Base-by-base conservation (phyloP, 2,113 vertebrate genomes). In the Trinectes maculatus region DNA sequence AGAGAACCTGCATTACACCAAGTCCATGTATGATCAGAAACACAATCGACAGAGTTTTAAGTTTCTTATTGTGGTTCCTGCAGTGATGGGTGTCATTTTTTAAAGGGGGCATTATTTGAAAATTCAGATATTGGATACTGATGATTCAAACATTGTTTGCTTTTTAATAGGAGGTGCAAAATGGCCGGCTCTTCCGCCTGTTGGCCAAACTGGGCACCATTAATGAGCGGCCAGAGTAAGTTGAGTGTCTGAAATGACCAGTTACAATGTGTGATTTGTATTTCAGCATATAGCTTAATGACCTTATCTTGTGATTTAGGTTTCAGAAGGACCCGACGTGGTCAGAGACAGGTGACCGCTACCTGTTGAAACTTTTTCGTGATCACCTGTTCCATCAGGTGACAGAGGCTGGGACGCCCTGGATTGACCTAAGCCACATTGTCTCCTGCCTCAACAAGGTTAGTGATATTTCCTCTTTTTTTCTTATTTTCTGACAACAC, bases 381-480 rank as follows among this genome's bases (percentile, higher is more conserved):
- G 98, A 99, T 90, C 97, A 99, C 91, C 94, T 99, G 90, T 99
- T 99, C 80, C 98, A 99, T 91, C 98, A 99, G 91, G 97, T 99
- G 91, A 97, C 98, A 28, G 98, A 99, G 92, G 94, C 97, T 1
- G 96, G 96, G 83, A 95, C 94, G 64, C 98, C 98, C 63, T 99
- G 98, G 98, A 96, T 99, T 63, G 98, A 99, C 92, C 95, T 99
- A 91, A 98, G 97, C 93, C 98, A 99, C 91, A 99, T 99, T 42
- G 97, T 99, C 86, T 96, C 96, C 90, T 99, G 98, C 94, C 96
- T 99, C 93, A 99, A 99, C 92, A 99, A 99, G 94, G 98, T 99
- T 91, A 93, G 88, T 80, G 15, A 19, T 8, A 37, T 69, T 26
- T 19, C 12, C 40, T 18, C 8, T 42, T 6, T 0, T 2, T 2